Conservation (phyloP, 2,113 vertebrate genomes). For the Siniperca knerii region DNA sequence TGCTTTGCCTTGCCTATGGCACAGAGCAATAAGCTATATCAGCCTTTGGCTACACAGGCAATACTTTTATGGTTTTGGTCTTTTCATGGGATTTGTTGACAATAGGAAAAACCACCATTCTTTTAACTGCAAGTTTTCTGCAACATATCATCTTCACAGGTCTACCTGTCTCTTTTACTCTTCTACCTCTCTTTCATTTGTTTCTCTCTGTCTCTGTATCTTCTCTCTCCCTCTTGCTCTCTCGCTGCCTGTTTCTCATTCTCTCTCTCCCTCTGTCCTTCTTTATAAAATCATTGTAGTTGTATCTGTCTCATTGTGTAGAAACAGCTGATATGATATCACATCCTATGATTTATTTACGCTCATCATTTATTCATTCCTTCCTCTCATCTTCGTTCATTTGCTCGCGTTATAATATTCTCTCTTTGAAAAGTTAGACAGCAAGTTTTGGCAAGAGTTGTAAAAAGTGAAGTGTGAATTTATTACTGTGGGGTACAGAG, state of each 20-base stretch:
- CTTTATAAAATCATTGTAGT: constrained; percentile 50
- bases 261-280: constrained; percentile 5
- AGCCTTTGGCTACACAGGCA: neutral
- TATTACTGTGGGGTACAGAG: constrained; percentile 27
- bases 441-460: constrained; percentile 58
- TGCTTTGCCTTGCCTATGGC: neutral
- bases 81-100: neutral
- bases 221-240: neutral
- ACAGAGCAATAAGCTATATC: neutral
- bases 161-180: neutral
- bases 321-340: constrained; percentile 73
- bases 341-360: constrained; percentile 77
- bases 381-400: constrained; percentile 68
- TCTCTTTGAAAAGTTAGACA: constrained; percentile 58
- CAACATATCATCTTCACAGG: constrained; percentile 13
- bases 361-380: constrained; percentile 76
- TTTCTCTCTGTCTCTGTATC: neutral
- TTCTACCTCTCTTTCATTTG: neutral
- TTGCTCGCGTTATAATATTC: constrained; percentile 58
- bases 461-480: constrained; percentile 53
- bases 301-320: constrained; percentile 66
- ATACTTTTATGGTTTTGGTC: neutral
- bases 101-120: neutral
- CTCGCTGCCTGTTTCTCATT: neutral
- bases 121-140: neutral